Percentiles rank a stretch among this genome's conserved stretches.
These are phyloP conservation scores for Cheilosia vulpina DNA, from an alignment of 2,888 invertebrate species.

Conservation along the genomic window DNA sequence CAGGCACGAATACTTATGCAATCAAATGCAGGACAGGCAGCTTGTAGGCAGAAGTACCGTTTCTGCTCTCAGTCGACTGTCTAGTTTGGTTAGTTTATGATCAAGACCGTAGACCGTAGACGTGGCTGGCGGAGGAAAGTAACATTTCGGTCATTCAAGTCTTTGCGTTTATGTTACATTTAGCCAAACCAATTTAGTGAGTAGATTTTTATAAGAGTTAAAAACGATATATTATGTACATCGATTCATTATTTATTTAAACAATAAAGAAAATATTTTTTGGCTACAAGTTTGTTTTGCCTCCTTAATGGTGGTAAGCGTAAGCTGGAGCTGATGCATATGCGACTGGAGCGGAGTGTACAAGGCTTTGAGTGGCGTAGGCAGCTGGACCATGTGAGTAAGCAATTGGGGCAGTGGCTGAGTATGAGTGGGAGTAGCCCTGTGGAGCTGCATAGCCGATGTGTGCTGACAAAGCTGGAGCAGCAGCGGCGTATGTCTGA, in stretches of 20 bases:
- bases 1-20: no score
- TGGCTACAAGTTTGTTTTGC: neutral
- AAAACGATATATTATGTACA: neutral
- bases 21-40: no score
- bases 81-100: no score
- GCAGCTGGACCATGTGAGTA: conserved; percentile 41
- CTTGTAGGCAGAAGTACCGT: no score
- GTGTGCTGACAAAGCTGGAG: conserved; percentile 54
- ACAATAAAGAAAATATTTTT: conserved; percentile 7
- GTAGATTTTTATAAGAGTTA: no score
- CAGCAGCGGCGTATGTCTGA: conserved; percentile 50
- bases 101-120: no score
- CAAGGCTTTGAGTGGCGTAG: conserved; percentile 37
- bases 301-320: conserved; percentile 57
- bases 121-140: no score
- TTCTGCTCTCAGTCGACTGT: no score
- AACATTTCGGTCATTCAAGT: no score
- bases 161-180: no score
- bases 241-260: conserved; percentile 7
- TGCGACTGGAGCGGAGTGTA: conserved; percentile 42
- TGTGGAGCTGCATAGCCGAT: conserved; percentile 44
- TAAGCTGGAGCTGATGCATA: conserved; percentile 37
- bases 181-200: no score
- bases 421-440: conserved; percentile 37
- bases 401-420: conserved; percentile 10